Evolutionary conservation across 1,140 invertebrate genomes (phyloP).

Genomic region (Dendrolimus punctatus): DNA sequence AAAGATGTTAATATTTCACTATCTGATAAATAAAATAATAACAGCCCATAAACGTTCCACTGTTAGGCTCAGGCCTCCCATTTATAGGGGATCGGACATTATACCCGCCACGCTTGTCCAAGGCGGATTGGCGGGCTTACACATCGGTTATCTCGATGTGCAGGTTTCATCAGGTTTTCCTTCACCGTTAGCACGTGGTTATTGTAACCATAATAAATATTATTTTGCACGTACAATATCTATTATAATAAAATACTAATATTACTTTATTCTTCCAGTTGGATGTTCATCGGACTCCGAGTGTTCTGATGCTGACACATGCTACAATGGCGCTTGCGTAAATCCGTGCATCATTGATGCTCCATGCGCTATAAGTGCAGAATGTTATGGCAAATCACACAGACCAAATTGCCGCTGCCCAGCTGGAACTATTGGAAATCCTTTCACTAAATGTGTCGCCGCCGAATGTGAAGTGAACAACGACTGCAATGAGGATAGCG

Average conservation of each 20-base stretch:
- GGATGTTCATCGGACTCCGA: constrained; percentile 87
- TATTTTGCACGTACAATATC: constrained; percentile 4
- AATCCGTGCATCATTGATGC: constrained; percentile 84
- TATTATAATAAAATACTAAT: neutral
- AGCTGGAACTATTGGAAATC: constrained; percentile 80
- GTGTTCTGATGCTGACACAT: constrained; percentile 83
- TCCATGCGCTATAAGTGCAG: constrained; percentile 86
- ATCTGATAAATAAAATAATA: neutral
- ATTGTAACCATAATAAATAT: neutral
- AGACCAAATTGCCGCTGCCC: constrained; percentile 83
- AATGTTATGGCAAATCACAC: constrained; percentile 86
- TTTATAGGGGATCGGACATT: too few relatives aligned
- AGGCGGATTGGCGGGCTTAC: too few relatives aligned
- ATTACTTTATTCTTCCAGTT: constrained; percentile 69
- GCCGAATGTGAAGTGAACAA: constrained; percentile 84
- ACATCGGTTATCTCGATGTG: too few relatives aligned
- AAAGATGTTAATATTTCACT: too few relatives aligned
- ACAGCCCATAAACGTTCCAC: too few relatives aligned
- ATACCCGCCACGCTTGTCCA: too few relatives aligned
- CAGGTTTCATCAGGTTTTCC: too few relatives aligned
- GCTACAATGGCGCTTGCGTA: constrained; percentile 86
- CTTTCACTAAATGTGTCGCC: constrained; percentile 83
- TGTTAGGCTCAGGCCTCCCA: too few relatives aligned
- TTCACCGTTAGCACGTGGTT: too few relatives aligned
- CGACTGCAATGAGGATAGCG: constrained; percentile 81